Evolutionary conservation across 2,888 invertebrate species (phyloP).

Genomic region (Pandemis cinnamomeana): DNA sequence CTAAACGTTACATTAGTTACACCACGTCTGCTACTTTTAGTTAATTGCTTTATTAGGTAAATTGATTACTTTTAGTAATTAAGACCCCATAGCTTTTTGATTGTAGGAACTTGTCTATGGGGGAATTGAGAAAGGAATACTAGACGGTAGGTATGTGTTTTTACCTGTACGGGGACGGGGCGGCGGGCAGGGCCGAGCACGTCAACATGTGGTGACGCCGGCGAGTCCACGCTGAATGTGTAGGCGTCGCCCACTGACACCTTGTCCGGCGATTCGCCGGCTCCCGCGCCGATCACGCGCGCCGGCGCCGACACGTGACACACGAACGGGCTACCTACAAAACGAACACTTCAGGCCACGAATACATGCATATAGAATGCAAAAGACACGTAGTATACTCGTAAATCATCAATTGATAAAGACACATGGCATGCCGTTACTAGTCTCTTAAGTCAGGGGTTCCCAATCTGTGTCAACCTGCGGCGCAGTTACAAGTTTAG

Average conservation of each 20-base stretch:
- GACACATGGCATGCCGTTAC: no score
- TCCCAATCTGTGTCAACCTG: no score
- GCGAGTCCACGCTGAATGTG: slow-evolving; percentile 94
- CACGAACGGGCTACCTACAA: slow-evolving; percentile 91
- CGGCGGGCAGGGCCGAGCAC: slow-evolving; percentile 90
- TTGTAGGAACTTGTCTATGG: no score
- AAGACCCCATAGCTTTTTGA: no score
- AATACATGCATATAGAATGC: background rate
- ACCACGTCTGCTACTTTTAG: no score
- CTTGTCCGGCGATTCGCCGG: slow-evolving; percentile 90
- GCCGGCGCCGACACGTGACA: slow-evolving; percentile 92
- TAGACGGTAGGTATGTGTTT: background rate
- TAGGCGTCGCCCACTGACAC: slow-evolving; percentile 94
- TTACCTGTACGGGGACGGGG: slow-evolving; percentile 87
- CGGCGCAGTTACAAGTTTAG: no score
- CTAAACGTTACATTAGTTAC: no score
- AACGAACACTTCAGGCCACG: slow-evolving; percentile 22
- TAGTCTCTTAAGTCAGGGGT: no score
- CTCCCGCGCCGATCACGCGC: slow-evolving; percentile 92
- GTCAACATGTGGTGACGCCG: slow-evolving; percentile 91
- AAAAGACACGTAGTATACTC: background rate
- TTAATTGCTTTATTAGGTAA: no score
- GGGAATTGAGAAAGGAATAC: no score
- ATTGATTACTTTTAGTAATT: no score
- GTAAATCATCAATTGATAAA: no score